Base-by-base conservation (phyloP, 2,888 invertebrate genomes). In the Epinotia nisella region DNA sequence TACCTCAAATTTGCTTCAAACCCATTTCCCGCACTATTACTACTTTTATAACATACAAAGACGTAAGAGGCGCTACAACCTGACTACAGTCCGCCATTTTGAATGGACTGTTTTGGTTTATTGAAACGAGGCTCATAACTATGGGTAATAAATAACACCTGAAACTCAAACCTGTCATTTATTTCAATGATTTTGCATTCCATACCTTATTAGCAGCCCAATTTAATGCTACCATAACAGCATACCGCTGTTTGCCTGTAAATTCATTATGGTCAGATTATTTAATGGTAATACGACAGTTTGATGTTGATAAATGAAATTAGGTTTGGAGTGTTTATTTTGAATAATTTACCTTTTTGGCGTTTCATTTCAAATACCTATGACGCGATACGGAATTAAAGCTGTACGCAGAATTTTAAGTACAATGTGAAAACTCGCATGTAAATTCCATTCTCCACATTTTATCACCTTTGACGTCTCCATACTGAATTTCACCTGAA, bases 101-200 rank as follows among this genome's bases (percentile, higher is more conserved):
- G 39, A 15, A 15, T 5, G 35, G 2, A 0, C 49, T 68, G 68
- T 61, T 75, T 65, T 75, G 72, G 72, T 75, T 75, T 70, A 80
- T 70, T 76, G 60, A 74, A 74, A 71, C 70, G 68, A 75, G 73
- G 66, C 41, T 53, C 41, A 55, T 69, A 69, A 72, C 74, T 65
- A 53, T 66, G 71, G 66, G 77, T 76, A 69, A 82, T 86, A 86
- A 85, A 85, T 84, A 79, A 58, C 73, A 58, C 56, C 72, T 78
- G 79, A 77, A 76, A 74, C 65, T 80, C 81, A 83, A 85, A 82
- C 83, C 81, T 81, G 82, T 85, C 83, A 87, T 87, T 87, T 87
- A 85, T 87, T 82, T 87, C 85, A 85, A 84, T 85, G 81, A 83
- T 83, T 85, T 84, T 84, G 85, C 85, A 85, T 83, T 85, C 83